Evolutionary conservation across 2,113 vertebrate genomes (phyloP), one percentile per base, ranked within the genome.

Genomic region (Laterallus jamaicensis): DNA sequence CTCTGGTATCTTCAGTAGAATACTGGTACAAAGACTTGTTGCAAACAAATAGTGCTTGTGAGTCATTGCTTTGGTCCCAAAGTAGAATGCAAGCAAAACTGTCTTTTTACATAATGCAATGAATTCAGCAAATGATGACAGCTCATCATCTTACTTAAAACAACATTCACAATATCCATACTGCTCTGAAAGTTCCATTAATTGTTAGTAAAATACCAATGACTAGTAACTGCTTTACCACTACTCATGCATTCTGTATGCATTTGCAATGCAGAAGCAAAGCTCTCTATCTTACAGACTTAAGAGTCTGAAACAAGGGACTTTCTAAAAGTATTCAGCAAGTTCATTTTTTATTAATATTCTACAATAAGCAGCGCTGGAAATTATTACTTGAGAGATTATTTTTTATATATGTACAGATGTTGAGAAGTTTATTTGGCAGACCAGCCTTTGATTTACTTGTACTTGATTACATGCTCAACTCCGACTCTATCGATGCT

Each of bases 21-120:
- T 89, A 67, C 40, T 82, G 31, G 32, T 86, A 93, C 82, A 95
- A 96, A 97, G 95, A 59, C 74, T 83, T 78, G 94, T 96, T 2
- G 0, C 85, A 92, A 92, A 82, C 28, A 92, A 92, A 93, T 31
- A 86, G 78, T 26, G 19, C 63, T 83, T 96, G 67, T 96, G 91
- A 97, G 63, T 93, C 86, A 84, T 78, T 85, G 62, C 92, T 96
- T 93, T 93, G 75, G 87, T 94, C 89, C 73, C 76, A 89, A 91
- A 92, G 83, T 60, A 92, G 80, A 81, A 92, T 15, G 75, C 59
- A 71, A 71, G 49, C 21, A 82, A 85, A 95, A 90, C 71, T 93
- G 32, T 93, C 81, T 85, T 67, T 79, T 60, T 74, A 82, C 52
- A 78, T 85, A 89, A 82, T n/a, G 66, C 37, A 75, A 52, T 12